Evolutionary conservation across 2,113 vertebrate species (phyloP).

Genomic region (Haemorhous mexicanus): DNA sequence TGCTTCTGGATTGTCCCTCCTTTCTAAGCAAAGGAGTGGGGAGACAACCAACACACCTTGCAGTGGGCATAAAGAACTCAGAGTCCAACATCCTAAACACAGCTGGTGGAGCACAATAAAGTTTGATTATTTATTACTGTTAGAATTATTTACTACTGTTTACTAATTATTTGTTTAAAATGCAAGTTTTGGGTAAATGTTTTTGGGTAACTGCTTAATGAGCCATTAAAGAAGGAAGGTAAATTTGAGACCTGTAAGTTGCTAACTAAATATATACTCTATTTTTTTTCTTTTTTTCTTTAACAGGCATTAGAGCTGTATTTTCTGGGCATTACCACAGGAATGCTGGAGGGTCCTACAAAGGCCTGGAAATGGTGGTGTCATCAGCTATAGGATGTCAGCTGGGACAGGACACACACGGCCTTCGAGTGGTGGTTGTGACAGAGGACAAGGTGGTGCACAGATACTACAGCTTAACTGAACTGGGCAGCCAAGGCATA

Average conservation of each 20-base stretch:
- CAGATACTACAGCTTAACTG: constrained; percentile 85
- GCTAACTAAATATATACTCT: neutral
- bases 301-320: constrained; percentile 86
- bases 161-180: neutral
- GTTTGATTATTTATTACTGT: neutral
- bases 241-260: neutral
- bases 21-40: neutral
- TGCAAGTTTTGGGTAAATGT: neutral
- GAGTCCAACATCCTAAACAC: neutral
- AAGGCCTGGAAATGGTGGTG: constrained; percentile 90
- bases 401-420: constrained; percentile 85
- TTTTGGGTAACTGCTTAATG: neutral
- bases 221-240: neutral
- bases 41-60: neutral
- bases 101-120: neutral
- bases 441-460: constrained; percentile 82
- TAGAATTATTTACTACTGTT: neutral
- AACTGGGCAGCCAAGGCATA: constrained; percentile 75
- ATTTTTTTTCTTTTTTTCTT: neutral
- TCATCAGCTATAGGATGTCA: constrained; percentile 96
- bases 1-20: neutral
- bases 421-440: constrained; percentile 88
- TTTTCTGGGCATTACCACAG: constrained; percentile 95
- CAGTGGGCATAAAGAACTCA: neutral
- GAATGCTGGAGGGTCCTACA: constrained; percentile 86